Base-by-base conservation (phyloP, 2,113 vertebrate species). In the Hepsetus odoe region DNA sequence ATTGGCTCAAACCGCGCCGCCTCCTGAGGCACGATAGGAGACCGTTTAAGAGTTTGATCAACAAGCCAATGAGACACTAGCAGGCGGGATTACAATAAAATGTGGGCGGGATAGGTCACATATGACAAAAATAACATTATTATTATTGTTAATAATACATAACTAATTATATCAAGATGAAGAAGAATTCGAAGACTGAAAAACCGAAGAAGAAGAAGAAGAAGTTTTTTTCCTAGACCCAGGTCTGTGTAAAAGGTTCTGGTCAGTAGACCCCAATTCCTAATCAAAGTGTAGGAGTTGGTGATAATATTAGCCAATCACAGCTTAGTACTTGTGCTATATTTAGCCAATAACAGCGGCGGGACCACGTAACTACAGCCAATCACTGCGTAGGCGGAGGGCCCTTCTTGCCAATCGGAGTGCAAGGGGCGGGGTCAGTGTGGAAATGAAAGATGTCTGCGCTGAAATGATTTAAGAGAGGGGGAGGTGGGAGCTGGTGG, bases 381-480 rank as follows among this genome's bases (percentile, higher is more conserved):
- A 49, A 49, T 49, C 46, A 11, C 4, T 3, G 42, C 13, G 42
- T 44, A 44, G 42, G 42, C 42, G 42, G 42, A 44, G 12, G 13
- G 13, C 42, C 2, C 42, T 16, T 14, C 5, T 56, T 13, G 55
- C 33, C 22, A 74, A 12, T 67, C 28, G 26, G 24, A 22, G 32
- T 28, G 14, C 16, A 22, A 38, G 33, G 51, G 0, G 24, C 16
- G 7, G n/a, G 28, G n/a, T 38, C 5, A 12, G 44, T 6, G 40
- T 62, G 26, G 38, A 16, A 18, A 32, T 22, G 20, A 24, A 55
- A 7, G 9, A 5, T 40, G 53, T 20, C n/a, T 53, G 40, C 69
- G 40, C 61, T 61, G 62, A 13, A 20, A 42, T 61, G 32, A 49
- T 40, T 67, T 46, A 58, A 44, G 51, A 33, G 22, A 72, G 61